Conservation (phyloP, 2,888 invertebrate species). For the Selenia dentaria region DNA sequence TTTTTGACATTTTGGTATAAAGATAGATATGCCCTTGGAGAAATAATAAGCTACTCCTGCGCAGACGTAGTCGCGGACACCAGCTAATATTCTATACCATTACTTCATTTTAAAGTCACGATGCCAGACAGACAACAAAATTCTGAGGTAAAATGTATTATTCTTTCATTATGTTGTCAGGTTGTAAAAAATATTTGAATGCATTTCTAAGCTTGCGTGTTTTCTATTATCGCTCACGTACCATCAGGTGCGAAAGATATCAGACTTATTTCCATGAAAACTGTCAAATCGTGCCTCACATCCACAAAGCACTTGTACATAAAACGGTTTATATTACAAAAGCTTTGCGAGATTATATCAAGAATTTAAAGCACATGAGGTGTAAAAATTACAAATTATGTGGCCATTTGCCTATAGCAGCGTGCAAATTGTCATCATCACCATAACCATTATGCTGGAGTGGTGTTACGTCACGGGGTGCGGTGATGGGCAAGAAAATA, state of each 20-base stretch:
- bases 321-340: conserved; percentile 1
- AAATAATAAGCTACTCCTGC: no score
- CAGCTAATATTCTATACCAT: no score
- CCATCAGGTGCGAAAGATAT: not conserved
- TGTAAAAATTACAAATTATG: conserved; percentile 4
- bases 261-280: not conserved
- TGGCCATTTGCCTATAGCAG: not conserved
- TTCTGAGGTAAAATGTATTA: no score
- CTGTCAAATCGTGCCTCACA: not conserved
- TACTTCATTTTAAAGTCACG: no score
- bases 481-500: not conserved
- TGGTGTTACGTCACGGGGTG: conserved; percentile 1
- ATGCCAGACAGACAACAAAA: no score
- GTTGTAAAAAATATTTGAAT: no score
- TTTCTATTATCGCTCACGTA: no score
- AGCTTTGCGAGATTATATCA: conserved; percentile 1
- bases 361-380: conserved; percentile 7
- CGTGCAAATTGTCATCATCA: conserved; percentile 18
- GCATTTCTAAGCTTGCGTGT: no score
- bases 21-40: no score
- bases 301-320: not conserved
- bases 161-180: no score
- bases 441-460: conserved; percentile 27
- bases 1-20: no score
- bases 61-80: no score